Evolutionary conservation across 1,140 invertebrate species (phyloP).

Genomic region (Drosophila parabipectinata): DNA sequence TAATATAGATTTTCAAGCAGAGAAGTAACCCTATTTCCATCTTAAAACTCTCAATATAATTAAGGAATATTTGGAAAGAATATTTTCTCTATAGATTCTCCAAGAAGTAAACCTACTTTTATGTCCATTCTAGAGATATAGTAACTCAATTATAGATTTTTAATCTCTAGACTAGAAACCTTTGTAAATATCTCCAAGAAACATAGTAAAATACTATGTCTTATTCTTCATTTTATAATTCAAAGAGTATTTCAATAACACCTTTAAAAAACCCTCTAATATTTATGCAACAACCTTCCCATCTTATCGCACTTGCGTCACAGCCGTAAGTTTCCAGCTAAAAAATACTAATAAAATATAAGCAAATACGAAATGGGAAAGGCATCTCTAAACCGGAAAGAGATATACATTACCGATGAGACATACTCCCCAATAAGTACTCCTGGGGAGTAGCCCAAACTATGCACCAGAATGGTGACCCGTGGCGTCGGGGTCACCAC

Average conservation of each 20-base stretch:
- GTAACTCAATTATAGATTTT: too few species aligned
- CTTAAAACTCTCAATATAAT: too few species aligned
- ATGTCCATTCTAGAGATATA: too few species aligned
- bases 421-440: constrained; percentile 9
- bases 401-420: constrained; percentile 6
- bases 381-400: constrained; percentile 25
- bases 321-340: constrained; percentile 2
- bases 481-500: constrained; percentile 8
- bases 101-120: too few species aligned
- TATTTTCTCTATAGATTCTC: too few species aligned
- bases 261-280: neutral
- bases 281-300: neutral
- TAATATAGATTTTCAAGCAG: too few species aligned
- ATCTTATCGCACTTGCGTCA: constrained; percentile 26
- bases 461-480: constrained; percentile 27
- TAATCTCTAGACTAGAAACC: too few species aligned
- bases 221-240: too few species aligned
- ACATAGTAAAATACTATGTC: too few species aligned
- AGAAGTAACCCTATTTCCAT: too few species aligned
- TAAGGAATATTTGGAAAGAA: too few species aligned
- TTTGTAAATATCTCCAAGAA: too few species aligned
- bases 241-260: neutral
- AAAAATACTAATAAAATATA: neutral
- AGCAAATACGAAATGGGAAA: constrained; percentile 24
- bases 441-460: constrained; percentile 33